phyloP scores from a whole-genome alignment of 2,797 vertebrate species.

The Phoebastria nigripes region DNA sequence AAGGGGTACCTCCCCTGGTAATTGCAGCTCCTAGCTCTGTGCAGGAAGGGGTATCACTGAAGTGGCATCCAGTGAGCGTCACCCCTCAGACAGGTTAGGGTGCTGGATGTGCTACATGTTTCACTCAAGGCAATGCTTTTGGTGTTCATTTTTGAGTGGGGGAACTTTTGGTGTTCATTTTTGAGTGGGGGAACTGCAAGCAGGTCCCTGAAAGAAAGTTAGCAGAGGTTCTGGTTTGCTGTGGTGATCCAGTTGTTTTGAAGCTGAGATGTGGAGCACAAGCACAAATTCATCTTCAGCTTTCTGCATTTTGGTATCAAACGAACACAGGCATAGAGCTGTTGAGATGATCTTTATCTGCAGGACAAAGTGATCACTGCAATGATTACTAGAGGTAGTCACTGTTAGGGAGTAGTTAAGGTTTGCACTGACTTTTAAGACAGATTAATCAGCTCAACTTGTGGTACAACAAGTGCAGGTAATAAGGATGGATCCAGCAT shows the following conservation, averaged over 20 bases:
- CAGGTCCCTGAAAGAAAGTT: neutral
- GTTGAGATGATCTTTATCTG: neutral
- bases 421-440: neutral
- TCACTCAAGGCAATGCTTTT: neutral
- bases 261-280: neutral
- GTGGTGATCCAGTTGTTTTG: neutral
- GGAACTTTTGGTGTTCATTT: neutral
- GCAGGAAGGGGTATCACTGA: neutral
- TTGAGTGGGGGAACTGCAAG: neutral
- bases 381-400: neutral
- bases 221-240: neutral
- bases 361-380: neutral
- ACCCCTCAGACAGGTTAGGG: neutral
- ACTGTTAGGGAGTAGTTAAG: neutral
- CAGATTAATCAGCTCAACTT: neutral
- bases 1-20: neutral
- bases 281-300: neutral
- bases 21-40: neutral
- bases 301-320: neutral
- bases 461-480: neutral
- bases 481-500: neutral
- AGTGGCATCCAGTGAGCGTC: too few relatives aligned
- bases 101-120: neutral
- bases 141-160: neutral
- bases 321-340: accelerated